Evolutionary conservation across 30 jellyfish, hydroid and myxozoan species (phyloP).

Genomic region (Hydractinia echinata): DNA sequence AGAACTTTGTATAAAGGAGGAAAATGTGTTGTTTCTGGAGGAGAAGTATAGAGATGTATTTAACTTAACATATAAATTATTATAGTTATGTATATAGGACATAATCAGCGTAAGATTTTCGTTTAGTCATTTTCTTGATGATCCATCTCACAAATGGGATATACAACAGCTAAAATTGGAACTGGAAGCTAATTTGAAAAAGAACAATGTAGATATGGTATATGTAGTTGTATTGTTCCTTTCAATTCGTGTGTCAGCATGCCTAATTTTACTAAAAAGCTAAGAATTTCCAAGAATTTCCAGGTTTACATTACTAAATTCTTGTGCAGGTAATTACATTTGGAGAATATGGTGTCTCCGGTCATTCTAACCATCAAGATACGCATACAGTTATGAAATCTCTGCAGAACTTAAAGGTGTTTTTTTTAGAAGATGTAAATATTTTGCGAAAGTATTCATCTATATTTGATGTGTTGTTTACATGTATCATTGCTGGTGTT

Average conservation of each 20-base stretch:
- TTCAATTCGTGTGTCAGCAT: too few relatives aligned
- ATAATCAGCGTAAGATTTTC: too few relatives aligned
- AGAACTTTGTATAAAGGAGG: conserved; percentile 29
- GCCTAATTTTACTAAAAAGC: too few relatives aligned
- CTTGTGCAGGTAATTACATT: conserved; percentile 40
- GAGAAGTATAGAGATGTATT: conserved; percentile 1
- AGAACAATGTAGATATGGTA: too few relatives aligned
- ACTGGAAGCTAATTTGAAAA: too few relatives aligned
- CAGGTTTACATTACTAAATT: too few relatives aligned
- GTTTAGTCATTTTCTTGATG: conserved; percentile 40
- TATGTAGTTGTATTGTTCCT: too few relatives aligned
- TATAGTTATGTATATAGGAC: too few relatives aligned
- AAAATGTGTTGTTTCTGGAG: conserved; percentile 32
- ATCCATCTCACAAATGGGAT: conserved; percentile 43
- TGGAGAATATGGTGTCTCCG: conserved; percentile 65
- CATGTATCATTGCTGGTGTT: neutral
- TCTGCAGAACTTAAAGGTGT: neutral
- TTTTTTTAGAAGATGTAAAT: conserved; percentile 24
- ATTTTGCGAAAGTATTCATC: conserved; percentile 49
- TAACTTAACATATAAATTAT: neutral
- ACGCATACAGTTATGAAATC: conserved; percentile 27
- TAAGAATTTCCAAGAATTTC: too few relatives aligned
- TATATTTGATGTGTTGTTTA: conserved; percentile 40
- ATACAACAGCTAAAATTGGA: too few relatives aligned
- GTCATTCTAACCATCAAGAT: conserved; percentile 57